Base-by-base conservation (phyloP, 1,140 invertebrate species). In the Oedothorax gibbosus region DNA sequence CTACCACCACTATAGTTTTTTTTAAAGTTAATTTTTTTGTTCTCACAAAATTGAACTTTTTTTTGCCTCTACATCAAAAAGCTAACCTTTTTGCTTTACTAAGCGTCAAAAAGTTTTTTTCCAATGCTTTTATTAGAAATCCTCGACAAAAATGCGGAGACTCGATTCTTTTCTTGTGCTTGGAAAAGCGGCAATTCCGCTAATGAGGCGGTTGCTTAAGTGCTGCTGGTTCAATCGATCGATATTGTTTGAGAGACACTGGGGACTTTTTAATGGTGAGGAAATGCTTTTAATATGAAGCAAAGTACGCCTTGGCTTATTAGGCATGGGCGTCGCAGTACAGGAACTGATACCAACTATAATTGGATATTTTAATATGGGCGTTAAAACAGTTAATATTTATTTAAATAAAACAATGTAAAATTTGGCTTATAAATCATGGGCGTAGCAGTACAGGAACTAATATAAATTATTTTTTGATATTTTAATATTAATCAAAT, bases 211-310 rank as follows among this genome's bases (percentile, higher is more conserved):
- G 20, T 21, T 73, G 21, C 71, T 56, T 11, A 54, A 73, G 71
- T 56, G 51, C 71, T 50, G 35, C 68, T 51, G 35, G 35, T 50
- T 8, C 68, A 50, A 51, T 71, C 71, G 50, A 73, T 73, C 71
- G 71, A 73, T 73, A 57, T n/a, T 56, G 6, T 54, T 73, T 73
- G 51, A 57, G 54, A 54, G 53, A 73, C 51, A 54, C 51, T 54
- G 50, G 71, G 57, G 71, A 57, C 51, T 73, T 73, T 73, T 73
- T 73, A 73, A 73, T 73, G 71, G 71, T 50, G 71, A 73, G 54
- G 50, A 73, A 73, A 73, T 73, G 53, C 71, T n/a, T 56, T 73
- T 73, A 73, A 57, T 54, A 73, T 56, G 71, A 73, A 57, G 71
- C 51, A 56, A 14, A 73, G n/a, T n/a, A 73, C 53, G 7, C 71